These are phyloP conservation scores for Sarcophilus harrisii DNA, from an alignment of 2,797 vertebrate species.

Conservation along the genomic window DNA sequence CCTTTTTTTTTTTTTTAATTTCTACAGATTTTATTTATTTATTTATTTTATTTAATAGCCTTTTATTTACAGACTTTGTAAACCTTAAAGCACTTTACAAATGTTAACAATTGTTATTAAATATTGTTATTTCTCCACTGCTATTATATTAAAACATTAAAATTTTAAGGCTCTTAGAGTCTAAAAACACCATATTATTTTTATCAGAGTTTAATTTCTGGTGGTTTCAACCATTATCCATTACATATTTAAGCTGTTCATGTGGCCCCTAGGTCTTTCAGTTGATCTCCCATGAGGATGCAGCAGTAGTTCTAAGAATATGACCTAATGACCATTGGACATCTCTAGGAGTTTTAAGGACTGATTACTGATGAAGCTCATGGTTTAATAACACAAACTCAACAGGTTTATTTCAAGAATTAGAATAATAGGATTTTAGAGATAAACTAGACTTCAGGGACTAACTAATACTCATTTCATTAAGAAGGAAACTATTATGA, in stretches of 20 bases:
- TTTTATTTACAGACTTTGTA: too few species aligned
- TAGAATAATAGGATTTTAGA: not conserved
- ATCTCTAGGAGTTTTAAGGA: not conserved
- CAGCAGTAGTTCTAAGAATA: not conserved
- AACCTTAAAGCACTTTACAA: not conserved
- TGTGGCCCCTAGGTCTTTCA: not conserved
- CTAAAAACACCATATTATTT: not conserved
- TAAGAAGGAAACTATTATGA: not conserved
- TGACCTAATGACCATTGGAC: not conserved
- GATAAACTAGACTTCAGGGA: not conserved
- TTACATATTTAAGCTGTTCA: not conserved
- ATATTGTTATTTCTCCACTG: not conserved
- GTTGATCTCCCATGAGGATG: not conserved
- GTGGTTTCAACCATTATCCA: not conserved
- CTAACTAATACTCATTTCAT: not conserved
- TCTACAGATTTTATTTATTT: too few species aligned
- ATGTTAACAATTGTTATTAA: not conserved
- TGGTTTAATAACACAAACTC: not conserved
- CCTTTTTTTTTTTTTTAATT: too few species aligned
- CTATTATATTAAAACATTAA: not conserved
- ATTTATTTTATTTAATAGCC: too few species aligned
- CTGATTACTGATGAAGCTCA: not conserved
- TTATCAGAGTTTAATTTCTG: not conserved
- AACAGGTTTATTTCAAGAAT: not conserved
- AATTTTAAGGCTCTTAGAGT: not conserved